These are phyloP conservation scores for Cephalopholis sonnerati DNA, from an alignment of 2,113 vertebrate genomes.

Conservation along the genomic window DNA sequence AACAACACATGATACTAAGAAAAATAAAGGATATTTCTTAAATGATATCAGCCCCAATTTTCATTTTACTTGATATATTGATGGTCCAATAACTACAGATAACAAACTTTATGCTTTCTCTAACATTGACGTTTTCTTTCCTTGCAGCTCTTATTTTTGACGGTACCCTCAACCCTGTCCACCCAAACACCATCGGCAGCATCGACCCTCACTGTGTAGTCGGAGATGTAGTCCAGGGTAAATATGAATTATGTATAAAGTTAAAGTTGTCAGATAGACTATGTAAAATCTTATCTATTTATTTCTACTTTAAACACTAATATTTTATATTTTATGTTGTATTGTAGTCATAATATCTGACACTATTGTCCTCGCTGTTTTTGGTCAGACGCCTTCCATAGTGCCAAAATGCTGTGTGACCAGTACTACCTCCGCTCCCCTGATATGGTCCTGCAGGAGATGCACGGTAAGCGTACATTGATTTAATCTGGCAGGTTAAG, in stretches of 20 bases:
- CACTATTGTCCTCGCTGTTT: not conserved
- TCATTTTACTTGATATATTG: not conserved
- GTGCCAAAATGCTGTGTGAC: constrained; percentile 94
- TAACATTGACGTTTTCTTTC: not conserved
- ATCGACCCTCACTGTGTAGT: constrained; percentile 92
- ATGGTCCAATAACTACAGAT: not conserved
- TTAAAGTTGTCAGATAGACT: not conserved
- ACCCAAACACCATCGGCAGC: constrained; percentile 94
- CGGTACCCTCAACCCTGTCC: constrained; percentile 91
- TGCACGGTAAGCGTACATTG: constrained; percentile 85
- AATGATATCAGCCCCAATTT: not conserved
- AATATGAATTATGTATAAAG: not conserved
- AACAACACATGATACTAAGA: too few species aligned
- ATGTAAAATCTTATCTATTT: not conserved
- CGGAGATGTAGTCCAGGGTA: constrained; percentile 90
- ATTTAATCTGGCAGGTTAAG: not conserved
- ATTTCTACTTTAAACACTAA: not conserved
- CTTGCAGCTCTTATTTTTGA: constrained; percentile 90
- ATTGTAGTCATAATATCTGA: not conserved
- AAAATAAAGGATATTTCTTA: too few species aligned
- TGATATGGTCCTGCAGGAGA: constrained; percentile 88
- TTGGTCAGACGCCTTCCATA: constrained; percentile 89
- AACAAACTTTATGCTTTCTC: not conserved
- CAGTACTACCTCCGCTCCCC: constrained; percentile 94
- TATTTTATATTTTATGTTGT: not conserved